phyloP scores from a whole-genome alignment of 2,113 vertebrate species.

The Chroicocephalus ridibundus region DNA sequence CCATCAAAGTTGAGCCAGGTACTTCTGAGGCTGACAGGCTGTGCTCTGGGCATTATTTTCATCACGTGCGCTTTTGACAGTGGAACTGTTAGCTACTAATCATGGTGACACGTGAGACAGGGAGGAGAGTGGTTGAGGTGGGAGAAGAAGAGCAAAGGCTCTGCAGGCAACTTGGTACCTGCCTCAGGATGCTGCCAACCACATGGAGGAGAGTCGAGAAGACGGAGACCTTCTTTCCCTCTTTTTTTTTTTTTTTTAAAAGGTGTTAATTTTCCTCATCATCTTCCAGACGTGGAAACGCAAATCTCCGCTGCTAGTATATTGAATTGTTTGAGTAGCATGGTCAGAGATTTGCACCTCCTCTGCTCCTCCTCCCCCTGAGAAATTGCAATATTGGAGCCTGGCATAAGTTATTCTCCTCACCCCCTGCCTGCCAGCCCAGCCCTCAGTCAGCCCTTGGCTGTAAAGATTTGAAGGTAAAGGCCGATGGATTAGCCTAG shows the following conservation, averaged over 20 bases:
- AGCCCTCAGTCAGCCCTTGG: background rate
- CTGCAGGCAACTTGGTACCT: background rate
- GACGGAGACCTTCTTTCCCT: background rate
- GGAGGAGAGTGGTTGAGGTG: background rate
- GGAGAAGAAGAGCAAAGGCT: background rate
- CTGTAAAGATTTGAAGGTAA: constrained; percentile 56
- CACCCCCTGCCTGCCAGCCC: background rate
- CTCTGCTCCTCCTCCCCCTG: background rate
- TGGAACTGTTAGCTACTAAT: background rate
- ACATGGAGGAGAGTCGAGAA: accelerated
- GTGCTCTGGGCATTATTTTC: background rate
- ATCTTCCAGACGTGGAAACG: background rate
- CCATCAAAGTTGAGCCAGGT: background rate
- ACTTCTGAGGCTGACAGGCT: background rate
- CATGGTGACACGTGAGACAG: background rate
- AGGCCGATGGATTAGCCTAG: constrained; percentile 60
- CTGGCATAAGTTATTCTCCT: background rate
- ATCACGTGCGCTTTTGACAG: background rate
- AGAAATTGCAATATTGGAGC: background rate
- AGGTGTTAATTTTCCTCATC: background rate
- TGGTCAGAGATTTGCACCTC: background rate
- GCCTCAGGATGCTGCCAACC: background rate
- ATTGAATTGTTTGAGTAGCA: background rate
- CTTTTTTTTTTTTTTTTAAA: background rate
- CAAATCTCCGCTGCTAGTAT: background rate